Evolutionary conservation across 1,140 invertebrate species (phyloP).

Genomic region (Diuraphis noxia): DNA sequence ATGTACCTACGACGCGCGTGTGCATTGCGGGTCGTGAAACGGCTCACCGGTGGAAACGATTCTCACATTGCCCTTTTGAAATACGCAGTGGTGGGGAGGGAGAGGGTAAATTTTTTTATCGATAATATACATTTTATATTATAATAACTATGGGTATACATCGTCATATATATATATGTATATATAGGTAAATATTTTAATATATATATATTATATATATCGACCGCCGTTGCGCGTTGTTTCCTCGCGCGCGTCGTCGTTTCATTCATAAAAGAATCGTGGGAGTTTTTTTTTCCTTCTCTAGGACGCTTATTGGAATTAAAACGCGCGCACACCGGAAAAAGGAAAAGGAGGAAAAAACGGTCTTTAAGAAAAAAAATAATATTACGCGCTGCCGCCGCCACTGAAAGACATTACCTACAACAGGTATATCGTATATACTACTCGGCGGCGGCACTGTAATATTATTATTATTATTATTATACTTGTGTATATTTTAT

Average conservation of each 20-base stretch:
- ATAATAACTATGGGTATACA: constrained; percentile 8
- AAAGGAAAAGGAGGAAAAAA: constrained; percentile 23
- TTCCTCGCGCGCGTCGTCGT: constrained; percentile 21
- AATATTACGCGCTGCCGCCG: constrained; percentile 6
- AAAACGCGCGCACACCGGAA: constrained; percentile 25
- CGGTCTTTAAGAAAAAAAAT: not conserved
- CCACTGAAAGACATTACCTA: not conserved
- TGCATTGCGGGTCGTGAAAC: not conserved
- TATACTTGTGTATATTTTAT: not conserved
- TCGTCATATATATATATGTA: not conserved
- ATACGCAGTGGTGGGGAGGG: not conserved
- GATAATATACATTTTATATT: constrained; percentile 11
- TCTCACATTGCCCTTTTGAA: not conserved
- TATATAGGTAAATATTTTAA: not conserved
- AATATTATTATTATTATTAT: not conserved
- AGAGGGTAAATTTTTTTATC: constrained; percentile 19
- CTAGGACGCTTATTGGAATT: constrained; percentile 30
- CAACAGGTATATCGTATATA: not conserved
- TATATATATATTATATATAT: not conserved
- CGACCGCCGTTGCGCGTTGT: not conserved
- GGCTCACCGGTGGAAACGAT: not conserved
- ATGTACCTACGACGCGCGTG: not conserved
- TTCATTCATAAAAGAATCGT: constrained; percentile 53
- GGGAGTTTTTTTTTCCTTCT: constrained; percentile 47
- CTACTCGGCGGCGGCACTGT: not conserved